phyloP scores from a whole-genome alignment of 1,140 invertebrate species.

The Neodiprion pinetum region DNA sequence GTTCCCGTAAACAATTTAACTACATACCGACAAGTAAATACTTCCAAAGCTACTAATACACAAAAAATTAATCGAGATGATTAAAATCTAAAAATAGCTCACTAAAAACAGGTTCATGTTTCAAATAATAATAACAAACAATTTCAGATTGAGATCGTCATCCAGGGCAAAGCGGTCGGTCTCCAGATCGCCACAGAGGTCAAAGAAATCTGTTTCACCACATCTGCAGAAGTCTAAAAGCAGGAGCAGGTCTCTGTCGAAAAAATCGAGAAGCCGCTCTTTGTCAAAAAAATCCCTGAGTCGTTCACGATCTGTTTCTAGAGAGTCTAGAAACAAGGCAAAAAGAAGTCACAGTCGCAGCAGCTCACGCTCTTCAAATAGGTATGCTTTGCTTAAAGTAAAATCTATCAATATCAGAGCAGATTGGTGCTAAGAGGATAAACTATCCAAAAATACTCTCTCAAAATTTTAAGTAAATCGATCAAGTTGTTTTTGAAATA shows the following conservation, averaged over 20 bases:
- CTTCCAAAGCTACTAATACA: too few species aligned
- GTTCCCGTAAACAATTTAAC: too few species aligned
- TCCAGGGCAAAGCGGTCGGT: slow-evolving; percentile 43
- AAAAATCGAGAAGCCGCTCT: slow-evolving; percentile 31
- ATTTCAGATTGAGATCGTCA: slow-evolving; percentile 28
- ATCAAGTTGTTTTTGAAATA: background rate
- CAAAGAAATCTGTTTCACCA: slow-evolving; percentile 41
- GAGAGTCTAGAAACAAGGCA: slow-evolving; percentile 42
- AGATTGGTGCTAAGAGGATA: slow-evolving; percentile 14
- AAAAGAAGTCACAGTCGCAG: slow-evolving; percentile 49
- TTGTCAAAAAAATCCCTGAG: slow-evolving; percentile 19
- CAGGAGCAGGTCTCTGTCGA: slow-evolving; percentile 32
- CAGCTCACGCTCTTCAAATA: slow-evolving; percentile 50
- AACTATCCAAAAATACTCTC: background rate
- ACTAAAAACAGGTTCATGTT: too few species aligned
- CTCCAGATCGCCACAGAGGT: slow-evolving; percentile 40
- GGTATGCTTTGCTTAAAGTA: slow-evolving; percentile 32
- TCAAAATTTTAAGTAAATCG: too few species aligned
- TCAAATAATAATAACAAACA: too few species aligned
- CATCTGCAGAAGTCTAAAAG: slow-evolving; percentile 36
- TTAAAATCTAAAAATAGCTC: too few species aligned
- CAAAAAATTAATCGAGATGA: too few species aligned
- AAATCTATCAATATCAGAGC: slow-evolving; percentile 10
- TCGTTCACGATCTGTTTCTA: slow-evolving; percentile 46
- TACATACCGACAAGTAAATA: too few species aligned